Evolutionary conservation across 2,888 invertebrate species (phyloP).

Genomic region (Glomeris marginata): DNA sequence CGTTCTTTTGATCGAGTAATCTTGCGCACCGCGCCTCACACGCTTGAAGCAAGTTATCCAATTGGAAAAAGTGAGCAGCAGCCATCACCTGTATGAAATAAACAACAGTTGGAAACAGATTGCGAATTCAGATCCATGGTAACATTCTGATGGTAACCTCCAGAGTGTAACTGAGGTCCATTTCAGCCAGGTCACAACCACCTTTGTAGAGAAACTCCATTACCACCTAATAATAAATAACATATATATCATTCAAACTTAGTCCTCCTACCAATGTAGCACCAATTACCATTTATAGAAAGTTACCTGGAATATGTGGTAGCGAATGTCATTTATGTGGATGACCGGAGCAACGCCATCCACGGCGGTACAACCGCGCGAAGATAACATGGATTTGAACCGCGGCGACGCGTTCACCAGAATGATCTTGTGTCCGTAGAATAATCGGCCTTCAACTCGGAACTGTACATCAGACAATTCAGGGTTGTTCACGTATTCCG

Average conservation of each 20-base stretch:
- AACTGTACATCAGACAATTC: constrained; percentile 85
- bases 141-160: constrained; percentile 33
- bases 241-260: background rate
- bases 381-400: constrained; percentile 68
- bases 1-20: constrained; percentile 70
- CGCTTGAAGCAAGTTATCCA: constrained; percentile 66
- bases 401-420: constrained; percentile 77
- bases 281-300: background rate
- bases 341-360: constrained; percentile 66
- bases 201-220: constrained; percentile 89
- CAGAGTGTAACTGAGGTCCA: constrained; percentile 62
- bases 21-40: constrained; percentile 73
- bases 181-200: constrained; percentile 60
- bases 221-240: constrained; percentile 47
- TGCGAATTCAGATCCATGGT: background rate
- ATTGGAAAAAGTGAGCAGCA: constrained; percentile 79
- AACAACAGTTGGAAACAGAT: background rate
- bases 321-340: constrained; percentile 81
- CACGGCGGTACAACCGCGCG: constrained; percentile 40
- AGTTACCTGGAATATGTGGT: constrained; percentile 74
- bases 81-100: constrained; percentile 46
- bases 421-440: constrained; percentile 88
- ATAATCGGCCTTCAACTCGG: constrained; percentile 73
- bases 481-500: constrained; percentile 85
- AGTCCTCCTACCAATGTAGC: too few species aligned